phyloP scores from a whole-genome alignment of 1,140 invertebrate genomes.

The Cyphomyrmex costatus region DNA sequence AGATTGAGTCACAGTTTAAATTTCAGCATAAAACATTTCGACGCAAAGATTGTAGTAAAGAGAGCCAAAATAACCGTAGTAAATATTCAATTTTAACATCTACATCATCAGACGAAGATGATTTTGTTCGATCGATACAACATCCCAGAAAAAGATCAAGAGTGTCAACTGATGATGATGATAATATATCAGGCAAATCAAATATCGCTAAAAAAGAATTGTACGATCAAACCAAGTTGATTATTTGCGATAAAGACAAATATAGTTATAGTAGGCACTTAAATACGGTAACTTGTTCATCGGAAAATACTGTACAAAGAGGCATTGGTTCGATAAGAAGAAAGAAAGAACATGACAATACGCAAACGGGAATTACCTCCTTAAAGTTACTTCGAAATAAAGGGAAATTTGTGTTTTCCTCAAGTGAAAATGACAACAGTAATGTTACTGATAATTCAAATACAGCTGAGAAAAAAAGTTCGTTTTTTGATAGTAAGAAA shows the following conservation, averaged over 20 bases:
- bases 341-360: neutral
- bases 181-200: neutral
- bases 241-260: neutral
- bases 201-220: neutral
- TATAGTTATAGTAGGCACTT: neutral
- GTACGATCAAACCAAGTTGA: neutral
- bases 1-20: neutral
- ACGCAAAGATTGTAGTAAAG: neutral
- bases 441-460: neutral
- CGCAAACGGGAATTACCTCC: neutral
- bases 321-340: neutral
- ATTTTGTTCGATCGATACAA: constrained; percentile 25
- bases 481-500: neutral
- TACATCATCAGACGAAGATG: constrained; percentile 38
- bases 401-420: neutral
- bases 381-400: neutral
- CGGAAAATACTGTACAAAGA: neutral
- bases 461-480: neutral
- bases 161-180: neutral
- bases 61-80: neutral
- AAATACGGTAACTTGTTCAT: neutral
- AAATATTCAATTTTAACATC: constrained; percentile 24
- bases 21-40: neutral
- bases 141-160: constrained; percentile 12
- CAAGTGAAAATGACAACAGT: constrained; percentile 1